Base-by-base conservation (phyloP, 2,113 vertebrate genomes). In the Chaetorhynchus papuensis region DNA sequence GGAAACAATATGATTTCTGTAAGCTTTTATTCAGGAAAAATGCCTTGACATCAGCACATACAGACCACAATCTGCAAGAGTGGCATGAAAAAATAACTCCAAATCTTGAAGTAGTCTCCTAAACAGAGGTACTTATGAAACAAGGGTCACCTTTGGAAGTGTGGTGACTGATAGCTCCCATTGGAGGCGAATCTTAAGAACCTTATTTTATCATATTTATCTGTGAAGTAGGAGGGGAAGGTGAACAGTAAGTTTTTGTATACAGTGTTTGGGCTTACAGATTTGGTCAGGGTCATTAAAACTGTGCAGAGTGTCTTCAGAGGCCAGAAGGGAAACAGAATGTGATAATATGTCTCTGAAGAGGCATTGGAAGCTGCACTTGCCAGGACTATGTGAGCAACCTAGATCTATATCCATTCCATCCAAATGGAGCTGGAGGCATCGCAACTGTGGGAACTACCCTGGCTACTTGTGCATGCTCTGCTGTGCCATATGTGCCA, bases 1-100 rank as follows among this genome's bases (percentile, higher is more conserved):
- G 87, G 94, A 97, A 97, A 71, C 80, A 94, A 93, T 96, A 92
- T 88, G 66, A 89, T 52, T 45, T 95, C 87, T 96, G 49, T 31
- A 83, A 85, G 89, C 56, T 64, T 95, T 94, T 92, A 75, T 85
- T 93, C 42, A 68, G 72, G 56, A 83, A 94, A 92, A 83, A 96
- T 79, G 78, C 30, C 68, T 69, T 93, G 76, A 96, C 76, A 91
- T 96, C 76, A 92, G 71, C 83, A 66, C 42, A 57, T 59, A 39
- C 22, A 85, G 53, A 85, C 54, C 41, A 91, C 61, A 93, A 5
- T 68, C 30, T 56, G 37, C 27, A 87, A 87, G 35, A 71, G 1
- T 56, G 39, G 21, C 33, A n/a, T 54, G 42, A 82, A 90, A 63
- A 96, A 89, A 30, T 15, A 54, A 23, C 52, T 81, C 21, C 19